A percentile compares a stretch with the other conserved stretches of the same genome.
Evolutionary conservation across 2,888 invertebrate species (phyloP).

Genomic region (Caenorhabditis zanzibari): DNA sequence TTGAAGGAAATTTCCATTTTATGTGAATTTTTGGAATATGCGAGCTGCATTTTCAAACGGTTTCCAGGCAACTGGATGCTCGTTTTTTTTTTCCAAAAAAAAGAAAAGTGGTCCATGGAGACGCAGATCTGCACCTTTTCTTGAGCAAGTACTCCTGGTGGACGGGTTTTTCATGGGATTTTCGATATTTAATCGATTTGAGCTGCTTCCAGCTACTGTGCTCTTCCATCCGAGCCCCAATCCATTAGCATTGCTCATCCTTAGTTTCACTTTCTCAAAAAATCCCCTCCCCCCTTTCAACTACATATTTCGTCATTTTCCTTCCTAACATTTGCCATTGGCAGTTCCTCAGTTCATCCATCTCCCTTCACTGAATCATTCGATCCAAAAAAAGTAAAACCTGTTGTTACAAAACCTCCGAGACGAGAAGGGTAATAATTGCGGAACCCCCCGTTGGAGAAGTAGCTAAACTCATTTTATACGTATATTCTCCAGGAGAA

Average conservation of each 20-base stretch:
- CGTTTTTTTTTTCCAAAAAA: background rate
- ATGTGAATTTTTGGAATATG: background rate
- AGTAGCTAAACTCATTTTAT: slow-evolving; percentile 32
- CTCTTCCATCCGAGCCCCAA: too few species aligned
- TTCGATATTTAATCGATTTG: too few species aligned
- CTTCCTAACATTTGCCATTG: background rate
- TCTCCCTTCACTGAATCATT: slow-evolving; percentile 1
- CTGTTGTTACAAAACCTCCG: too few species aligned
- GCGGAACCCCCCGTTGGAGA: slow-evolving; percentile 12
- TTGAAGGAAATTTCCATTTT: background rate
- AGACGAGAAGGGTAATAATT: slow-evolving; percentile 24
- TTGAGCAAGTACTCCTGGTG: too few species aligned
- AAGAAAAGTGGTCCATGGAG: too few species aligned
- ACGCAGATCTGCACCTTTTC: background rate
- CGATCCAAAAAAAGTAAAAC: slow-evolving; percentile 6
- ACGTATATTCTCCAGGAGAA: too few species aligned
- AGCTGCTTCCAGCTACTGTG: too few species aligned
- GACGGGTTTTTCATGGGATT: too few species aligned
- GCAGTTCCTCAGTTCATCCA: slow-evolving; percentile 3
- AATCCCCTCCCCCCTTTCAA: too few species aligned
- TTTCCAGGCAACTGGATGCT: background rate
- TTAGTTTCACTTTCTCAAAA: background rate
- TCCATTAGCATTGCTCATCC: background rate
- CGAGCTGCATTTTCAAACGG: background rate
- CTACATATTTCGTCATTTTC: background rate